Percentiles rank a stretch among this genome's conserved stretches.
Conservation (phyloP, 2,113 vertebrate genomes). For the Microtus richardsoni region DNA sequence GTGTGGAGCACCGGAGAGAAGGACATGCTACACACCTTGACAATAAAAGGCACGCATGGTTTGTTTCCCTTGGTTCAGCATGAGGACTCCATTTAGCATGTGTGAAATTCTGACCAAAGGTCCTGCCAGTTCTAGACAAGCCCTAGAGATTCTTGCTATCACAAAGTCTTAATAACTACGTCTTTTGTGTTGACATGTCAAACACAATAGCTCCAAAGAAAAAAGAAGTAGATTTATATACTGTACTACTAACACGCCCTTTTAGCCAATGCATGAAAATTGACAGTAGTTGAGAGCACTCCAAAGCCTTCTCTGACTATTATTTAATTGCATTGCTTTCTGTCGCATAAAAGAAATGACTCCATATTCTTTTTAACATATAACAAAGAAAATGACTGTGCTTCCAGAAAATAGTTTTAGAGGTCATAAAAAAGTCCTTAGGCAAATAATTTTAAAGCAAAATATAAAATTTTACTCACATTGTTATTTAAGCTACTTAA, state of each 20-base stretch:
- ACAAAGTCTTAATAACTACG: background rate
- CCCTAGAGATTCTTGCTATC: background rate
- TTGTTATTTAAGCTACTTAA: background rate
- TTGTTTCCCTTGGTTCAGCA: background rate
- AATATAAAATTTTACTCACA: background rate
- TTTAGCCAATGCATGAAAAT: background rate
- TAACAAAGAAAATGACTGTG: background rate
- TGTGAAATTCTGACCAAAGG: background rate
- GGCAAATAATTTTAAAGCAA: slow-evolving; percentile 17
- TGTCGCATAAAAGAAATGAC: background rate
- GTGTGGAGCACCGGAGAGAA: background rate
- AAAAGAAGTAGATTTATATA: background rate
- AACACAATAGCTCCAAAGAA: background rate
- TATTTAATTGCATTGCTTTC: slow-evolving; percentile 46
- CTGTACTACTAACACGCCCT: background rate
- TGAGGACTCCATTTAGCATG: background rate
- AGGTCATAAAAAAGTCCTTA: background rate
- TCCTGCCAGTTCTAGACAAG: background rate
- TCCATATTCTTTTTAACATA: background rate
- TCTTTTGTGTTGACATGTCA: slow-evolving; percentile 10
- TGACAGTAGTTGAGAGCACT: slow-evolving; percentile 42
- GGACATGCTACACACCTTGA: background rate
- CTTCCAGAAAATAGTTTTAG: slow-evolving; percentile 10
- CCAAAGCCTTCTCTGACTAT: background rate
- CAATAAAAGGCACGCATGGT: background rate